These are phyloP conservation scores for Lasioglossum oenotherae DNA, from an alignment of 2,888 invertebrate genomes.

Conservation along the genomic window DNA sequence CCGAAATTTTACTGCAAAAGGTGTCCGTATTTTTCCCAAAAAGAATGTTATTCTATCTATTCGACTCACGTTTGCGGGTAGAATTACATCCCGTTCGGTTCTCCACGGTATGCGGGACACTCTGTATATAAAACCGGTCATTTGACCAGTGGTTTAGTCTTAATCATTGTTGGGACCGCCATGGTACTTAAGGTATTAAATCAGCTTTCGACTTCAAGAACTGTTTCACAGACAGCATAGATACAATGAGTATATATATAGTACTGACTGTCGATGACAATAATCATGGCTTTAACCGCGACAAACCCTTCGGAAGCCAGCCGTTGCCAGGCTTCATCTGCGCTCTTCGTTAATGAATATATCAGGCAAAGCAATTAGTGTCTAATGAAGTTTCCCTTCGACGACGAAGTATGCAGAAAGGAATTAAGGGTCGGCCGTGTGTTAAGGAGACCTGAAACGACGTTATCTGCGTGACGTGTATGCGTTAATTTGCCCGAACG, in stretches of 20 bases:
- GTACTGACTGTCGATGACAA: slow-evolving; percentile 32
- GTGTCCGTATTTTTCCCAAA: too few relatives aligned
- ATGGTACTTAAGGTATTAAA: too few relatives aligned
- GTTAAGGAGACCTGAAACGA: slow-evolving; percentile 35
- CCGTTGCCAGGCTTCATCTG: background rate
- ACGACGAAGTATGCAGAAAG: slow-evolving; percentile 52
- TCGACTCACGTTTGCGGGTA: too few relatives aligned
- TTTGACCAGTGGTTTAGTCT: too few relatives aligned
- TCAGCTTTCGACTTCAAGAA: too few relatives aligned
- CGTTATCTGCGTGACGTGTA: background rate
- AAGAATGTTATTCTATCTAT: too few relatives aligned
- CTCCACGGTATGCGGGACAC: too few relatives aligned
- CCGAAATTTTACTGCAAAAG: too few relatives aligned
- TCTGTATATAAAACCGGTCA: too few relatives aligned
- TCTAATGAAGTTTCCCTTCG: slow-evolving; percentile 64
- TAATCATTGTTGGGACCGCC: too few relatives aligned
- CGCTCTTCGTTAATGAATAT: slow-evolving; percentile 53
- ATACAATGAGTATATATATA: background rate
- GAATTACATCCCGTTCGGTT: too few relatives aligned
- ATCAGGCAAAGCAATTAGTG: slow-evolving; percentile 66
- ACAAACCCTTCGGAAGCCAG: slow-evolving; percentile 12
- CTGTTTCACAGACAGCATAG: too few relatives aligned
- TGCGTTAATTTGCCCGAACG: background rate
- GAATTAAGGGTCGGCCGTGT: slow-evolving; percentile 52
- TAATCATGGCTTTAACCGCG: slow-evolving; percentile 31